A percentile compares a stretch with the other conserved stretches of the same genome.
phyloP scores from a whole-genome alignment of 1,140 invertebrate species.

The Sitobion miscanthi region DNA sequence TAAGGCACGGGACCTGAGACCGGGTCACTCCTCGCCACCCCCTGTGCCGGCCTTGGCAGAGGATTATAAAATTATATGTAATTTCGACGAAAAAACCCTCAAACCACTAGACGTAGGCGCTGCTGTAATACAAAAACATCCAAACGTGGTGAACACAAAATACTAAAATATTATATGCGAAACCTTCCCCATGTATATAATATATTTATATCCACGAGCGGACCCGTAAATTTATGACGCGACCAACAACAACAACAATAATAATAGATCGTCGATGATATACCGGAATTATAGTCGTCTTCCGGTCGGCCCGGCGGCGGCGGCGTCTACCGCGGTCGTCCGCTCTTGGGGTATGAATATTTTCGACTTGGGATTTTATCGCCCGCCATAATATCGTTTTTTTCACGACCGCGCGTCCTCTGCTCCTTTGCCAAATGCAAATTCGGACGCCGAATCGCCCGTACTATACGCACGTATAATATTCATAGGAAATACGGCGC shows the following conservation, averaged over 20 bases:
- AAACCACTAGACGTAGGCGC: too few species aligned
- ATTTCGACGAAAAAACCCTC: too few species aligned
- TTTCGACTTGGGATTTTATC: slow-evolving; percentile 45
- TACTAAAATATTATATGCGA: neutral
- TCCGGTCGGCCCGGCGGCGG: neutral
- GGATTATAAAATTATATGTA: too few species aligned
- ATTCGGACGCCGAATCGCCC: slow-evolving; percentile 12
- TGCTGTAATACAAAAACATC: neutral
- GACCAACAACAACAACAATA: neutral
- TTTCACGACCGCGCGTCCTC: neutral
- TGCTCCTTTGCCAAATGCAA: neutral
- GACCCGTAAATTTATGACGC: slow-evolving; percentile 11
- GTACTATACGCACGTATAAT: neutral
- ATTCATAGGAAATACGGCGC: neutral
- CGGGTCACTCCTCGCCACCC: too few species aligned
- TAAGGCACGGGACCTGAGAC: too few species aligned
- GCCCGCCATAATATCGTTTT: neutral
- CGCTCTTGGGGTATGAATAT: slow-evolving; percentile 37
- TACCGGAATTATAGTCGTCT: slow-evolving; percentile 4
- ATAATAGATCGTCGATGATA: slow-evolving; percentile 38
- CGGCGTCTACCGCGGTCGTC: neutral
- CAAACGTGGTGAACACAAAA: neutral
- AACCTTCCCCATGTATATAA: neutral
- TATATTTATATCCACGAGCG: neutral
- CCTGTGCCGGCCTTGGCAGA: too few species aligned